phyloP scores from a whole-genome alignment of 1,140 invertebrate genomes.

The Micrasema minimum region DNA sequence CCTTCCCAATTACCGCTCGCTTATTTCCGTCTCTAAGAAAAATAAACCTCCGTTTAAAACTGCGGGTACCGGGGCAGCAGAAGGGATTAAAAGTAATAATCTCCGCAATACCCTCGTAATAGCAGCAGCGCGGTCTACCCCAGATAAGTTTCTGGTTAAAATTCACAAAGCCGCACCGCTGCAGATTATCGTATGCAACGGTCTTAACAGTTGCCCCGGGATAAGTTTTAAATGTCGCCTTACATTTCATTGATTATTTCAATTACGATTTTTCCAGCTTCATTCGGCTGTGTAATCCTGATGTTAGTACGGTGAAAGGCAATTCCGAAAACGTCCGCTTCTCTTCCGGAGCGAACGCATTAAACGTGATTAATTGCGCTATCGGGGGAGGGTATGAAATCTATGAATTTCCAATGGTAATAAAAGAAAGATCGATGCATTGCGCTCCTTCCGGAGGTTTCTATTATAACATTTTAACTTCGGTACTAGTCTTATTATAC shows the following conservation, averaged over 20 bases:
- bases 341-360: constrained; percentile 36
- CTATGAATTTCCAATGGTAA: constrained; percentile 36
- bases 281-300: constrained; percentile 33
- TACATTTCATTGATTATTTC: constrained; percentile 49
- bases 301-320: constrained; percentile 34
- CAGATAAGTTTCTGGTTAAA: constrained; percentile 52
- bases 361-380: constrained; percentile 39
- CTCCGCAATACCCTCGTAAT: constrained; percentile 51
- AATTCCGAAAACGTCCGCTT: constrained; percentile 39
- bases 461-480: not conserved
- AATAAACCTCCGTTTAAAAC: constrained; percentile 50
- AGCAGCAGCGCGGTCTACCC: constrained; percentile 36
- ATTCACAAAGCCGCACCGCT: constrained; percentile 51
- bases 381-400: constrained; percentile 18
- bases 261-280: constrained; percentile 44
- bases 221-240: constrained; percentile 44
- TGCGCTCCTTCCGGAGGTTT: not conserved
- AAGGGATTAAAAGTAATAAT: constrained; percentile 54
- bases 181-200: constrained; percentile 52
- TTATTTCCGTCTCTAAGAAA: constrained; percentile 49
- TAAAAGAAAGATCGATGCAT: constrained; percentile 32
- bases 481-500: no score
- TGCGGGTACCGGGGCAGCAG: constrained; percentile 44
- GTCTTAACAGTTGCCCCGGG: constrained; percentile 23
- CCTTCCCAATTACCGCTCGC: constrained; percentile 40